These are phyloP conservation scores for Lordiphosa collinella DNA, from an alignment of 1,140 invertebrate genomes.

Conservation along the genomic window DNA sequence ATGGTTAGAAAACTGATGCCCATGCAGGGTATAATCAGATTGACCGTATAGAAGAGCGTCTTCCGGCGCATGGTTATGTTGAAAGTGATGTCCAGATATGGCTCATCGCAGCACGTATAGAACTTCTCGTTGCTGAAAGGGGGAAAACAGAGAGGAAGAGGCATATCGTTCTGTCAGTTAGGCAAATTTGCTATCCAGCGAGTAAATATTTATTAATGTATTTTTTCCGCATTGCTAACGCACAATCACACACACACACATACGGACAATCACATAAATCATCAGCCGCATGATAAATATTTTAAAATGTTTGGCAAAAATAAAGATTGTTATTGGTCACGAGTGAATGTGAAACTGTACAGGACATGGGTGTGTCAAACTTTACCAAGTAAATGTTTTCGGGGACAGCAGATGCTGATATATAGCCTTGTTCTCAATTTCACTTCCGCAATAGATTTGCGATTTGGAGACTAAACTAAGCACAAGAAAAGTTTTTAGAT, in stretches of 20 bases:
- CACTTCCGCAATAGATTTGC: too few species aligned
- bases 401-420: too few species aligned
- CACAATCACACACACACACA: conserved; percentile 17
- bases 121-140: conserved; percentile 92
- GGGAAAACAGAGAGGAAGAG: conserved; percentile 9
- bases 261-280: conserved; percentile 43
- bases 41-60: conserved; percentile 98
- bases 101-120: conserved; percentile 98
- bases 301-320: conserved; percentile 45
- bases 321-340: background rate
- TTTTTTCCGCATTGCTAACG: conserved; percentile 23
- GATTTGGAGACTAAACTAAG: too few species aligned
- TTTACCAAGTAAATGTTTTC: too few species aligned
- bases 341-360: too few species aligned
- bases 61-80: conserved; percentile 98
- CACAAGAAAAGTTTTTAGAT: too few species aligned
- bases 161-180: background rate
- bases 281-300: conserved; percentile 58
- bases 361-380: too few species aligned
- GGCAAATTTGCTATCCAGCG: conserved; percentile 24
- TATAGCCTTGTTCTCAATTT: too few species aligned
- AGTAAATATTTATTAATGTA: conserved; percentile 51
- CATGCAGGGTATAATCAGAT: conserved; percentile 98
- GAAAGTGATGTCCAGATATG: conserved; percentile 98
- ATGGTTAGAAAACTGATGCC: conserved; percentile 99